Base-by-base conservation (phyloP, 1,140 invertebrate species). In the Whitmania pigra region DNA sequence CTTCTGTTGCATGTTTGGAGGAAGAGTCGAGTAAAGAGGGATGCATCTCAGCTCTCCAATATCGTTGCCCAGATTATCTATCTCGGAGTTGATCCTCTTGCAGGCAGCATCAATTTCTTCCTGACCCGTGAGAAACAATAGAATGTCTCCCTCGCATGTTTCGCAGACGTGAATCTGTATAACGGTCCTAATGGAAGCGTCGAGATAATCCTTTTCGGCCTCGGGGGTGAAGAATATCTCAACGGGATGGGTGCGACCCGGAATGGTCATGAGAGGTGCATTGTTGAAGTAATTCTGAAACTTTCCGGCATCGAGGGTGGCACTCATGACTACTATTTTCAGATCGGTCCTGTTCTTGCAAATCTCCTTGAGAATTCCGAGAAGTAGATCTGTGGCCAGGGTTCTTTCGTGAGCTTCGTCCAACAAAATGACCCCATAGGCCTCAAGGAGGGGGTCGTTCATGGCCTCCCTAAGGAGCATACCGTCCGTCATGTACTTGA, bases 401-500 rank as follows among this genome's bases (percentile, higher is more conserved):
- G 86, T 89, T 20, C 97, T 85, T 81, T 99, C 97, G 80, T 99
- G 97, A 54, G 96, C 97, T 84, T 99, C 97, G 80, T 99, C 97
- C 67, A 99, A 87, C 73, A 99, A 92, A 27, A 99, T 90, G 0
- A 93, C 93, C 75, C 76, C 77, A 83, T 97, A 99, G 75, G 90
- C 91, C 29, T 83, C 88, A 0, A 99, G 82, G 13, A 94, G 83
- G 77, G 94, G 93, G 82, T 98, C 94, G 77, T 81, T 74, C 75
- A 84, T 80, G 67, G 87, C 80, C 78, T 87, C 87, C 83, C 95
- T 96, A 11, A 99, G 80, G 4, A 99, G 84, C 7, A 99, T 93
- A 83, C 95, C 96, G 84, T 99, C 96, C 22, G 97, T 99, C 94
- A 99, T 97, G 80, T 99, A 99, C 80, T 98, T 96, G 53, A 99